Evolutionary conservation across 2,797 vertebrate genomes (phyloP).

Genomic region (Sylvia borin): DNA sequence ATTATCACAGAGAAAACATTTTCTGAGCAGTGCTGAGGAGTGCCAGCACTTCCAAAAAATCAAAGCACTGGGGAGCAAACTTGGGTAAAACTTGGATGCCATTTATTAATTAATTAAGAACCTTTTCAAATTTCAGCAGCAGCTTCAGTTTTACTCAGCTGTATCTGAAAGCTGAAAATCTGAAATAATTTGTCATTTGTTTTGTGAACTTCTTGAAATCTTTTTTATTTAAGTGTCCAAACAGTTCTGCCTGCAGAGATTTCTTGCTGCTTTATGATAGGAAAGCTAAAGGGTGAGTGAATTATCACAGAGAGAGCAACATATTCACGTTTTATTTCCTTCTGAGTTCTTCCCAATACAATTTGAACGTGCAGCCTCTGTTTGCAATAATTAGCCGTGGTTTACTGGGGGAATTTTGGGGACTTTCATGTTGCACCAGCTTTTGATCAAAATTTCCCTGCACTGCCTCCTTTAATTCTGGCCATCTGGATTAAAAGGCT

Average conservation of each 20-base stretch:
- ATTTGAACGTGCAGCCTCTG: slow-evolving; percentile 42
- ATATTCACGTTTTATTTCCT: neutral
- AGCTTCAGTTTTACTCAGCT: neutral
- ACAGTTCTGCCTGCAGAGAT: neutral
- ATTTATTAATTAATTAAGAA: neutral
- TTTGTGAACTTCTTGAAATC: neutral
- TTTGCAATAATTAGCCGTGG: slow-evolving; percentile 70
- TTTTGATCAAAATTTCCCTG: slow-evolving; percentile 76
- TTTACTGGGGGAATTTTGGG: slow-evolving; percentile 69
- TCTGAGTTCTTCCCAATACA: neutral
- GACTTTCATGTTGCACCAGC: slow-evolving; percentile 72
- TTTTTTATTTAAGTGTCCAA: neutral
- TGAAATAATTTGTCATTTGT: neutral
- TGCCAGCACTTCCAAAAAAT: neutral
- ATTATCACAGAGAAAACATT: neutral
- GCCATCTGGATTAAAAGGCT: slow-evolving; percentile 76
- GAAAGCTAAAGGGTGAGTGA: neutral
- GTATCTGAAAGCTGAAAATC: neutral
- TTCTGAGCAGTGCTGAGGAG: neutral
- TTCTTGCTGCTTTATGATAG: neutral
- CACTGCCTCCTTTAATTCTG: slow-evolving; percentile 70
- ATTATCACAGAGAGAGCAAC: neutral
- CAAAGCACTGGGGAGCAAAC: neutral
- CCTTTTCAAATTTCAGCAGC: neutral
- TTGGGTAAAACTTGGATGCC: neutral